Base-by-base conservation (phyloP, 1,140 invertebrate species). In the Brachionus paranguensis region DNA sequence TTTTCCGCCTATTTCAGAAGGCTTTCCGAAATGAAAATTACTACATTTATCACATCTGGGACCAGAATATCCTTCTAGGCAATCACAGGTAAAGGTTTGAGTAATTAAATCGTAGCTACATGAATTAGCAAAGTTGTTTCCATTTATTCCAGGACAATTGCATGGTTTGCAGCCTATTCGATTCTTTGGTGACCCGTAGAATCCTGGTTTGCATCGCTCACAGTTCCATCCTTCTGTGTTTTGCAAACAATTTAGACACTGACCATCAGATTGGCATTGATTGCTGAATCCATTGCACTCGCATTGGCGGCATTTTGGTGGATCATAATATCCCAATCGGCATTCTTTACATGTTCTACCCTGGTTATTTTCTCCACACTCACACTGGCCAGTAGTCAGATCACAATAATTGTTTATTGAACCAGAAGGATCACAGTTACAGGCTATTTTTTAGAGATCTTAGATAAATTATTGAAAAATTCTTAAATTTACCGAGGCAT, bases 261-360 rank as follows among this genome's bases (percentile, higher is more conserved):
- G 92, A 17, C 98, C 98, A 1, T 94, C 96, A 55, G 91, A 91
- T 2, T 96, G 92, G 90, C 98, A 99, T 81, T 91, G 93, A 85
- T 96, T 94, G 0, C 97, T 95, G 89, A 98, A 96, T 0, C 96
- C 97, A 88, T 99, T 96, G 89, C 98, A 99, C 86, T 96, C 93
- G 89, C 98, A 99, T 47, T 93, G 92, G 86, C 94, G 92, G 88
- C 98, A 99, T 86, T 95, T 93, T 0, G 97, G 97, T 91, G 98
- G 97, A 87, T 95, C 95, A 94, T 95, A 98, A 87, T 93, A 97
- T 0, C 96, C 96, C 43, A 95, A 95, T 87, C 96, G 93, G 88
- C 96, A 98, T 86, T 96, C 93, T 87, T 96, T 94, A 90, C 97
- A 99, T 84, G 94, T 93, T 64, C 95, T 91, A 0, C 96, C 96